Percentiles rank a stretch among this genome's conserved stretches.
Evolutionary conservation across 2,113 vertebrate species (phyloP).

Genomic region (Tiliqua scincoides): DNA sequence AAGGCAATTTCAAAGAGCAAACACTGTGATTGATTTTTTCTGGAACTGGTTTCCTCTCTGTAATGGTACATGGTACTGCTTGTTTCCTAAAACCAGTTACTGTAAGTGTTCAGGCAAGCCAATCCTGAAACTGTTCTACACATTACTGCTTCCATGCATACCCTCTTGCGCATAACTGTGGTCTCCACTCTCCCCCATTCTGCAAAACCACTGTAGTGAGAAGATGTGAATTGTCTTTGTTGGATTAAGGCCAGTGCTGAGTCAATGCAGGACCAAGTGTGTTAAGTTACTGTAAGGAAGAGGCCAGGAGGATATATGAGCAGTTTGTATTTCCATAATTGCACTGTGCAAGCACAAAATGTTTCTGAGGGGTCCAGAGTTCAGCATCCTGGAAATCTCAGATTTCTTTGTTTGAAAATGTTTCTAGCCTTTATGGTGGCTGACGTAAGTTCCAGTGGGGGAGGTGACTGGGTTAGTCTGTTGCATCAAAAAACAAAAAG

Average conservation of each 20-base stretch:
- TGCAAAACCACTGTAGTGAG: neutral
- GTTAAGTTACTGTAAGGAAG: neutral
- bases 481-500: too few relatives aligned
- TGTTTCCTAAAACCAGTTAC: neutral
- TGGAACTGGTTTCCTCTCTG: neutral
- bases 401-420: neutral
- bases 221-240: neutral
- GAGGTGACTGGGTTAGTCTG: too few relatives aligned
- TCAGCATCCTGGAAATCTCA: neutral
- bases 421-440: neutral
- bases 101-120: neutral
- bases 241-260: neutral
- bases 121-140: neutral
- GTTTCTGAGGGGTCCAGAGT: neutral
- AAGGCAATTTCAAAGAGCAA: neutral
- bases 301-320: neutral
- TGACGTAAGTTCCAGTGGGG: too few relatives aligned
- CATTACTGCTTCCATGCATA: neutral
- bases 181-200: neutral
- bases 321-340: neutral
- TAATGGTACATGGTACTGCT: neutral
- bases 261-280: neutral
- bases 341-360: neutral
- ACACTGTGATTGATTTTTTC: neutral
- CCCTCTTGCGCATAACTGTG: neutral